These are phyloP conservation scores for Penaeus indicus DNA, from an alignment of 1,140 invertebrate species.

Conservation along the genomic window DNA sequence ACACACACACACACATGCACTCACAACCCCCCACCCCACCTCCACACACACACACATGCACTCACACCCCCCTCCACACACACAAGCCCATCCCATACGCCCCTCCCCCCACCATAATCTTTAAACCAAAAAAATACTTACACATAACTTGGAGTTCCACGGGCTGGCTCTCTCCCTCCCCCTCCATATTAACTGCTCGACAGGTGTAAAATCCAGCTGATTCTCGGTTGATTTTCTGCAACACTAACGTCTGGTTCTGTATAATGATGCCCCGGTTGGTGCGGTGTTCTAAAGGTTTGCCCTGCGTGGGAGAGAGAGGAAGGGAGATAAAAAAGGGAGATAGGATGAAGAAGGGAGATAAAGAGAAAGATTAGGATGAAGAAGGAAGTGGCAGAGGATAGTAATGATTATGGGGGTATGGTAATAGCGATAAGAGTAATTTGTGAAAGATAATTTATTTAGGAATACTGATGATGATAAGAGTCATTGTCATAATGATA, in stretches of 20 bases:
- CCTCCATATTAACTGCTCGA: conserved; percentile 84
- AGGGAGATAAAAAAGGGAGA: not conserved
- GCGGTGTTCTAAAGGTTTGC: conserved; percentile 69
- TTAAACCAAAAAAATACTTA: conserved; percentile 38
- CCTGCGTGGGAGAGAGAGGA: conserved; percentile 56
- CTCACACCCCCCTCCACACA: too few species aligned
- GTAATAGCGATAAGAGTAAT: too few species aligned
- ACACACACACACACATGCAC: too few species aligned
- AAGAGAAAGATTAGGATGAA: not conserved
- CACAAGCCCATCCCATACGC: too few species aligned
- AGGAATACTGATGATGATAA: too few species aligned
- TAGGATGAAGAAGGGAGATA: not conserved
- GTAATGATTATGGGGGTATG: too few species aligned
- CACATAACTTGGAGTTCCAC: conserved; percentile 74
- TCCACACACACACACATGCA: too few species aligned
- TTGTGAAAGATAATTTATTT: too few species aligned
- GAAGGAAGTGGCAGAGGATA: too few species aligned
- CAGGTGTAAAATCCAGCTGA: conserved; percentile 87
- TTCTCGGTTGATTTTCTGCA: conserved; percentile 83
- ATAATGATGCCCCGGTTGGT: conserved; percentile 70
- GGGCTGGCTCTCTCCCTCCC: conserved; percentile 74
- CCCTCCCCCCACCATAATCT: too few species aligned
- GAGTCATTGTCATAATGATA: too few species aligned
- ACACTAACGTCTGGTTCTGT: conserved; percentile 77
- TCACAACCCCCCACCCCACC: too few species aligned